Percentiles rank a stretch among this genome's conserved stretches.
Evolutionary conservation across 2,113 vertebrate genomes (phyloP).

Genomic region (Brienomyrus longianalis): DNA sequence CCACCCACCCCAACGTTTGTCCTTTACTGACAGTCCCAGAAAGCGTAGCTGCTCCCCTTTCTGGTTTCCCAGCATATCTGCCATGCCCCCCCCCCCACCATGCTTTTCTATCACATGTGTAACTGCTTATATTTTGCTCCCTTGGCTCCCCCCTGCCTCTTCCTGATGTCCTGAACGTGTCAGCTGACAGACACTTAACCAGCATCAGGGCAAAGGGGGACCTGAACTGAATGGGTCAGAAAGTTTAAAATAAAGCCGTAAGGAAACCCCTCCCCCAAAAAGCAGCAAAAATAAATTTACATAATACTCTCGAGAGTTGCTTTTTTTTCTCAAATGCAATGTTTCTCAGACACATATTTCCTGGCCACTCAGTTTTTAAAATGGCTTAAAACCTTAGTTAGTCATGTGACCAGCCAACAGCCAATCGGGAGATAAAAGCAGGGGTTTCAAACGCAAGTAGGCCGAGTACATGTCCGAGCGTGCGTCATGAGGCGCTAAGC

Average conservation of each 20-base stretch:
- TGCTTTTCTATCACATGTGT: not conserved
- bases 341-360: not conserved
- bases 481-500: not conserved
- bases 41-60: not conserved
- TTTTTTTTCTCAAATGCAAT: not conserved
- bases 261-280: not conserved
- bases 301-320: not conserved
- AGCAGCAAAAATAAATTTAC: not conserved
- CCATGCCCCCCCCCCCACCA: not conserved
- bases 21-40: not conserved
- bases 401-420: not conserved
- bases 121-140: not conserved
- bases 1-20: not conserved
- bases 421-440: not conserved
- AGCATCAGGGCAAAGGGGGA: not conserved
- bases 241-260: not conserved
- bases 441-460: not conserved
- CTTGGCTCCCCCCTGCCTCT: not conserved
- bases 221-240: not conserved
- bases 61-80: not conserved
- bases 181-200: not conserved
- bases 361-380: not conserved
- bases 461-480: not conserved
- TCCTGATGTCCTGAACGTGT: not conserved
- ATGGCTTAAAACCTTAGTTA: not conserved